Conservation (phyloP, 2,113 vertebrate species). For the Percopsis transmontana region DNA sequence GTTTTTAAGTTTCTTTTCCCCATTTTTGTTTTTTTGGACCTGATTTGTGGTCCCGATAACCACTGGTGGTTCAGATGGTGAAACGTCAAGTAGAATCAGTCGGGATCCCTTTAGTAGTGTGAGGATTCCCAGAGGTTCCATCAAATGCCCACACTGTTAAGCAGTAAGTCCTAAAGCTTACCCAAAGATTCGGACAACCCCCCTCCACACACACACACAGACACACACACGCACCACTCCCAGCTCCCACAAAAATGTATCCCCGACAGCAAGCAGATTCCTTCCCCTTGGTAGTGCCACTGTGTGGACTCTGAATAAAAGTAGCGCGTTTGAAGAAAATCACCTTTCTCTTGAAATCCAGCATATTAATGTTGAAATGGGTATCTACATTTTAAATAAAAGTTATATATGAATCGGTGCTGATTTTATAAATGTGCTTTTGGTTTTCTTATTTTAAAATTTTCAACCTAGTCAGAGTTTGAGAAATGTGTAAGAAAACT, state of each 20-base stretch:
- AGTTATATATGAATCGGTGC: conserved; percentile 99
- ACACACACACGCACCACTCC: conserved; percentile 26
- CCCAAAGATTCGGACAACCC: conserved; percentile 67
- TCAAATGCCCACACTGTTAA: conserved; percentile 42
- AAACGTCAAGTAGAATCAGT: conserved; percentile 60
- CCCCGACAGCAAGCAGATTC: conserved; percentile 79
- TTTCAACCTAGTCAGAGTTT: conserved; percentile 97
- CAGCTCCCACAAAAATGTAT: conserved; percentile 82
- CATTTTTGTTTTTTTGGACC: conserved; percentile 55
- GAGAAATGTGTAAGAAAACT: conserved; percentile 98
- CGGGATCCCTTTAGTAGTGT: conserved; percentile 68
- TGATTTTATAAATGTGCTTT: conserved; percentile 99
- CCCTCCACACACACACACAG: conserved; percentile 5
- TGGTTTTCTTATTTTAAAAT: conserved; percentile 89
- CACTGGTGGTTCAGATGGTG: conserved; percentile 72
- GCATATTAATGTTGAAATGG: conserved; percentile 99
- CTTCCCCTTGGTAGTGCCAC: conserved; percentile 92
- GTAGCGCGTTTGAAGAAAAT: conserved; percentile 89
- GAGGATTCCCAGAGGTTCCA: conserved; percentile 63
- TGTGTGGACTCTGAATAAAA: conserved; percentile 95
- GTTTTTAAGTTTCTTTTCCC: neutral
- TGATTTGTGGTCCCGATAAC: conserved; percentile 58
- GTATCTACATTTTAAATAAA: conserved; percentile 99
- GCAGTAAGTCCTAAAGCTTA: conserved; percentile 60
- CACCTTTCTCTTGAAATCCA: conserved; percentile 85